Base-by-base conservation (phyloP, 2,797 vertebrate genomes). In the Meda fulgida region DNA sequence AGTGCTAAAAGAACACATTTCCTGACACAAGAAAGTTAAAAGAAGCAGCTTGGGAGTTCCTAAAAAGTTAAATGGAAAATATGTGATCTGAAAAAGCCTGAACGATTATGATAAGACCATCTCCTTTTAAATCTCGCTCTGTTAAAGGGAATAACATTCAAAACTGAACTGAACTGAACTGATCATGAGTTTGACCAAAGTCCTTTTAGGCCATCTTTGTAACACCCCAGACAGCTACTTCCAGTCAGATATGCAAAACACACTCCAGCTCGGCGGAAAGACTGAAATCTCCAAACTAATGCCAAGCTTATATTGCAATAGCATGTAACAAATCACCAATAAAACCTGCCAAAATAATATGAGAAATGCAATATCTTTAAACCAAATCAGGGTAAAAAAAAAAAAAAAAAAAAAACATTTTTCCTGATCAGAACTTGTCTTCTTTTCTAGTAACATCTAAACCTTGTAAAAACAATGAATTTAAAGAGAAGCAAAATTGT, bases 1-100 rank as follows among this genome's bases (percentile, higher is more conserved):
- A 23, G 3, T 0, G 1, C 53, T 58, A 43, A 71, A 65, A 63
- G 5, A 65, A 36, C 13, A 16, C 0, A n/a, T 63, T 82, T 46
- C 36, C 55, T 60, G 48, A 81, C 34, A 75, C 36, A 46, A 34
- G 69, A 26, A 73, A 63, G 70, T 73, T 63, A 19, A 73, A 11
- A 14, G 53, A 19, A 43, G 53, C 18, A 19, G 18, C 67, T 31
- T 11, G 4, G 60, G 26, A 66, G 40, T 79, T 66, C 26, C 77
- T 48, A 79, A 60, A 58, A 81, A 60, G 53, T 29, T 23, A 43
- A 72, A 72, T 72, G 38, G 67, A 72, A 72, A 81, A 81, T 53
- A n/a, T 72, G 34, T 21, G 19, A 82, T 60, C n/a, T 55, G 18
- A 58, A 53, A 70, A 55, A 40, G 48, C 79, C 34, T 13, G 48